A percentile compares a stretch with the other conserved stretches of the same genome.
These are phyloP conservation scores for Drosophila affinis DNA, from an alignment of 2,888 invertebrate species.

Conservation along the genomic window DNA sequence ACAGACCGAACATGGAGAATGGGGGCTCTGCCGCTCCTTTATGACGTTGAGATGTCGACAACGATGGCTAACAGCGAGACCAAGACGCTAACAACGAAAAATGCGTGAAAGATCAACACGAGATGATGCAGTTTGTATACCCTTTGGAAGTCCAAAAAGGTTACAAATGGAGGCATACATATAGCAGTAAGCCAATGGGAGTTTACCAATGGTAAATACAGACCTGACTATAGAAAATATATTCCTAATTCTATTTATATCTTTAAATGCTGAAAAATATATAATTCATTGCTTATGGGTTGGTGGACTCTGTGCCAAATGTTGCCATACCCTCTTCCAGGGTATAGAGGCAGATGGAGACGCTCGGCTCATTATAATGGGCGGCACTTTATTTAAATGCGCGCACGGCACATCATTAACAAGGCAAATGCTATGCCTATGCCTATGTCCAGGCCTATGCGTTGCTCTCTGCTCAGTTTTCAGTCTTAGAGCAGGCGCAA, in stretches of 20 bases:
- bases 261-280: too few relatives aligned
- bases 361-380: constrained; percentile 75
- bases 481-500: constrained; percentile 8
- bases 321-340: background rate
- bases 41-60: constrained; percentile 64
- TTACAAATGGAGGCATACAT: too few relatives aligned
- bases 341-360: constrained; percentile 51
- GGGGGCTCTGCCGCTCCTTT: constrained; percentile 64
- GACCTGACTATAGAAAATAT: too few relatives aligned
- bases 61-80: constrained; percentile 50
- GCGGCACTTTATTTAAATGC: constrained; percentile 79
- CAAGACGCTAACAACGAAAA: constrained; percentile 1
- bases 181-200: too few relatives aligned
- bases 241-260: too few relatives aligned
- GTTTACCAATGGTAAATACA: too few relatives aligned
- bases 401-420: constrained; percentile 77
- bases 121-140: background rate
- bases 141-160: background rate
- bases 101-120: background rate
- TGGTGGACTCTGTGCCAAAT: too few relatives aligned
- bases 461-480: constrained; percentile 2
- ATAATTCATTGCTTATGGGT: too few relatives aligned
- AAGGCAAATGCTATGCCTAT: constrained; percentile 60
- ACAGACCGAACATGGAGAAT: constrained; percentile 38
- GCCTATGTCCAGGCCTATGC: background rate